Evolutionary conservation across 2,888 invertebrate genomes (phyloP).

Genomic region (Mythimna pallens): DNA sequence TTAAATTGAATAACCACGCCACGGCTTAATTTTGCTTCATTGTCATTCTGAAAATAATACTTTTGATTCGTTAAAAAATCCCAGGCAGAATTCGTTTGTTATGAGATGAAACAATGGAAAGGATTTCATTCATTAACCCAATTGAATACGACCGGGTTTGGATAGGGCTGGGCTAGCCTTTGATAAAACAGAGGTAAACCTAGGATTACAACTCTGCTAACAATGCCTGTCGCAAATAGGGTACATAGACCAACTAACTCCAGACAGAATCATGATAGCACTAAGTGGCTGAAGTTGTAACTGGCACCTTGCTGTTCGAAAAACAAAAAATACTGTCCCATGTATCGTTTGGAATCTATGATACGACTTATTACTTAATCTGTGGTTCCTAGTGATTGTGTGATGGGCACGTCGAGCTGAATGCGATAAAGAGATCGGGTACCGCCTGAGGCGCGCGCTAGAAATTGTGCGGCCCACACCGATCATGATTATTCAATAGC

Average conservation of each 20-base stretch:
- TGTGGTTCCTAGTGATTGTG: conserved; percentile 45
- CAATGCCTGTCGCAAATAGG: conserved; percentile 20
- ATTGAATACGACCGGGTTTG: conserved; percentile 34
- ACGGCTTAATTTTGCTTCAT: conserved; percentile 3
- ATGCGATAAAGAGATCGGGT: conserved; percentile 71
- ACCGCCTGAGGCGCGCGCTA: conserved; percentile 66
- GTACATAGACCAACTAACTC: background rate
- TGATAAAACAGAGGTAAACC: conserved; percentile 37
- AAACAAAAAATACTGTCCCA: background rate
- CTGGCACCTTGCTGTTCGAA: conserved; percentile 17
- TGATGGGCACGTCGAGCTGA: conserved; percentile 51
- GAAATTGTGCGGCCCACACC: conserved; percentile 81
- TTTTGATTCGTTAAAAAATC: conserved; percentile 28
- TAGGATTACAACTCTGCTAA: conserved; percentile 32
- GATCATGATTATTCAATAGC: conserved; percentile 88
- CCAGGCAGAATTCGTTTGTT: background rate
- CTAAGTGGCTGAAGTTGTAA: background rate
- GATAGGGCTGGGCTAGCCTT: conserved; percentile 9
- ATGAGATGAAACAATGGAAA: conserved; percentile 29
- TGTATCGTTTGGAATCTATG: conserved; percentile 6
- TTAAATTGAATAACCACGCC: background rate
- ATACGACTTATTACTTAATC: conserved; percentile 46
- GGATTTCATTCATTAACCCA: conserved; percentile 45
- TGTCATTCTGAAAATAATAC: conserved; percentile 5
- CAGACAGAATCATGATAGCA: conserved; percentile 13